A percentile compares a stretch with the other conserved stretches of the same genome.
phyloP scores from a whole-genome alignment of 2,888 invertebrate genomes.

The Miltochrista miniata region DNA sequence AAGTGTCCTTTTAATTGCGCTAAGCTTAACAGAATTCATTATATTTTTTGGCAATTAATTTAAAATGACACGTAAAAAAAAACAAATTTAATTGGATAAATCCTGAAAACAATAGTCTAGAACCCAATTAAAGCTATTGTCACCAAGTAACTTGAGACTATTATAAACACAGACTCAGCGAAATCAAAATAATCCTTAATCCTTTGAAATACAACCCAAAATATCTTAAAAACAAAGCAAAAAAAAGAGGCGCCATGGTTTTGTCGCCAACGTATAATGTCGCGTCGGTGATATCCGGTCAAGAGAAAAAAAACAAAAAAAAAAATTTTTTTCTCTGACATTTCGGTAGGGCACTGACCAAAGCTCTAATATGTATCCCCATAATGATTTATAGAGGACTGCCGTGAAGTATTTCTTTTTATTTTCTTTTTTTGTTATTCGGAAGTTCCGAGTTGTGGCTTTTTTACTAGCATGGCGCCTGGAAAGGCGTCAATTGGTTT shows the following conservation, averaged over 20 bases:
- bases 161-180: constrained; percentile 14
- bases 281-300: constrained; percentile 77
- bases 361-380: constrained; percentile 56
- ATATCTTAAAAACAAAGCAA: constrained; percentile 25
- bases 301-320: constrained; percentile 42
- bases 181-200: constrained; percentile 19
- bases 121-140: constrained; percentile 35
- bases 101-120: constrained; percentile 20
- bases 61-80: constrained; percentile 1
- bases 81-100: constrained; percentile 11
- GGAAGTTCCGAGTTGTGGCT: constrained; percentile 22
- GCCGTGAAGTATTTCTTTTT: constrained; percentile 28
- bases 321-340: constrained; percentile 9
- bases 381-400: constrained; percentile 69
- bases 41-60: not conserved
- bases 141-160: constrained; percentile 44
- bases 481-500: not conserved
- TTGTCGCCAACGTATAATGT: constrained; percentile 69
- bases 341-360: constrained; percentile 45
- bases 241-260: constrained; percentile 71
- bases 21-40: not conserved
- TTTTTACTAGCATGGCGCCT: constrained; percentile 36
- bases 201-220: constrained; percentile 19
- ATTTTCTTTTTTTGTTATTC: constrained; percentile 36
- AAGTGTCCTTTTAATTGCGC: too few species aligned